phyloP scores from a whole-genome alignment of 2,797 vertebrate genomes.

The Babyrousa celebensis region DNA sequence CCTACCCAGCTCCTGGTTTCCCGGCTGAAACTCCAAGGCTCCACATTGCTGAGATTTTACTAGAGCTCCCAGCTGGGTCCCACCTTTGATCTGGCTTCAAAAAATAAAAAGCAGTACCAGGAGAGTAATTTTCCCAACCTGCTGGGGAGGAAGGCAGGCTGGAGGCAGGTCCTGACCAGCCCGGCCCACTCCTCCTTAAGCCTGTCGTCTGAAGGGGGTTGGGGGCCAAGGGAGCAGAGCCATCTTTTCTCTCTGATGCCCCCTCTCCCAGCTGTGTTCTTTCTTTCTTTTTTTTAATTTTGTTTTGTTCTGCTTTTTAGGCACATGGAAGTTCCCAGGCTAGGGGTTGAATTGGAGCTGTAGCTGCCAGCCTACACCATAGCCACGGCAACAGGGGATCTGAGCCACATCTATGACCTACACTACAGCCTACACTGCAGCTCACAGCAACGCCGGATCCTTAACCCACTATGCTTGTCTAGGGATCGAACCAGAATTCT shows the following conservation, averaged over 20 bases:
- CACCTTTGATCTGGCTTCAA: slow-evolving; percentile 90
- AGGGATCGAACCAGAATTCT: no score
- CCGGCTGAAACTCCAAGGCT: slow-evolving; percentile 81
- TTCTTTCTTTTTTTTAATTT: no score
- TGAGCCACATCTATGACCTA: no score
- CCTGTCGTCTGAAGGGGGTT: slow-evolving; percentile 54
- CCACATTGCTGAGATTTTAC: slow-evolving; percentile 85
- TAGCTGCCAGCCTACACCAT: no score
- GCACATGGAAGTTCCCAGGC: no score
- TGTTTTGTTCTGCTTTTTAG: no score
- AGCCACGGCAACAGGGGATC: no score
- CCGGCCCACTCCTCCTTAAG: slow-evolving; percentile 77
- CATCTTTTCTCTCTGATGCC: background rate
- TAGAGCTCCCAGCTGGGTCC: slow-evolving; percentile 86
- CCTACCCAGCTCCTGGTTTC: slow-evolving; percentile 64
- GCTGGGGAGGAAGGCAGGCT: slow-evolving; percentile 79
- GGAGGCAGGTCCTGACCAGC: slow-evolving; percentile 86
- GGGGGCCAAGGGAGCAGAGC: slow-evolving; percentile 11
- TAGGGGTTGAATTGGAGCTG: no score
- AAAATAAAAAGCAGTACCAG: slow-evolving; percentile 83
- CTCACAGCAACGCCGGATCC: no score
- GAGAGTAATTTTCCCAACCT: slow-evolving; percentile 85
- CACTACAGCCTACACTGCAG: no score
- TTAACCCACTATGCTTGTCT: no score
- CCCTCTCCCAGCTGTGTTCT: background rate